A percentile compares a stretch with the other conserved stretches of the same genome.
Evolutionary conservation across 1,140 invertebrate species (phyloP).

Genomic region (Littorina saxatilis): DNA sequence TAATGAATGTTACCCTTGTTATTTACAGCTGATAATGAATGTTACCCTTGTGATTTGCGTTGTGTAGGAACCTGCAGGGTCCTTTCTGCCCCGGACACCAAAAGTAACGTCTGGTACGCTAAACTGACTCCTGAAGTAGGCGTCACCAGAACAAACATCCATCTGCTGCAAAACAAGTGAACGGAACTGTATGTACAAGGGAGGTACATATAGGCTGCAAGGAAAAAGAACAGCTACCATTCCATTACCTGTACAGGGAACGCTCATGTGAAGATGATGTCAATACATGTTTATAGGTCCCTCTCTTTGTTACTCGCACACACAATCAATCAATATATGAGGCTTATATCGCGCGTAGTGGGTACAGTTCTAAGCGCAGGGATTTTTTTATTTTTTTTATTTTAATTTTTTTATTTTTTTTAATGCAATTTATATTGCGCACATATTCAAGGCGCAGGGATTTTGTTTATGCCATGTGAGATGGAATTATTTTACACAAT

Average conservation of each 20-base stretch:
- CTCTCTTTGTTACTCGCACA: neutral
- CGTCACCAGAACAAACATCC: neutral
- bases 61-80: neutral
- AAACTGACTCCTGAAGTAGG: neutral
- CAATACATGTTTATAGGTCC: neutral
- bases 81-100: neutral
- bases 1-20: neutral
- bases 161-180: neutral
- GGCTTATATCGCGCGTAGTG: no score
- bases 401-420: no score
- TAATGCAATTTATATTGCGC: no score
- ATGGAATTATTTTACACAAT: no score
- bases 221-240: neutral
- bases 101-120: neutral
- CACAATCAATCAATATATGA: neutral
- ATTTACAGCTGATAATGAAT: no score
- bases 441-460: no score
- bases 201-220: neutral
- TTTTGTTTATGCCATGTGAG: no score
- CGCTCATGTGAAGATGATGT: neutral
- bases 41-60: neutral
- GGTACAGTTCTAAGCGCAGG: no score
- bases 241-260: neutral
- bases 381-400: no score
- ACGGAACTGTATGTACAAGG: neutral